These are phyloP conservation scores for Nycticorax nycticorax DNA, from an alignment of 2,113 vertebrate genomes.

Conservation along the genomic window DNA sequence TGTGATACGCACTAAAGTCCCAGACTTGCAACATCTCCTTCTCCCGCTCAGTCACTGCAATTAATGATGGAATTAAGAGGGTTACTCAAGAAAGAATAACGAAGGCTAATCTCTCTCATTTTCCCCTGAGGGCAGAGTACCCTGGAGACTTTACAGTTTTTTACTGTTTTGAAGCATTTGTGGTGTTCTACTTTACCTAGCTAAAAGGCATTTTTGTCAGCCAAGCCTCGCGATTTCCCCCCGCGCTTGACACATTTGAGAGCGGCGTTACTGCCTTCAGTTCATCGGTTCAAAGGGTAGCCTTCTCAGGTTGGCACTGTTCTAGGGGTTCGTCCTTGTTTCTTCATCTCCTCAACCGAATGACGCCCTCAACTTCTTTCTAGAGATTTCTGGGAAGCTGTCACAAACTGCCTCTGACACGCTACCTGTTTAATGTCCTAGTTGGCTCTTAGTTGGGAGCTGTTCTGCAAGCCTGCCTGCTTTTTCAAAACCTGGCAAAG, in stretches of 20 bases:
- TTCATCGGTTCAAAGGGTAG: background rate
- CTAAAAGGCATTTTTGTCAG: background rate
- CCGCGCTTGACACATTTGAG: background rate
- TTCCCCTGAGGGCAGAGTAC: background rate
- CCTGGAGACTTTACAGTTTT: background rate
- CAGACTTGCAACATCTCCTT: background rate
- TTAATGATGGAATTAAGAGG: background rate
- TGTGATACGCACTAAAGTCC: background rate
- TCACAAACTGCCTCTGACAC: background rate
- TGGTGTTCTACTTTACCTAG: background rate
- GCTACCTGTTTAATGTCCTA: background rate
- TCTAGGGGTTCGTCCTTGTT: background rate
- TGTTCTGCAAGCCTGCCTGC: background rate
- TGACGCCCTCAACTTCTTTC: background rate
- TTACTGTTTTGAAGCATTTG: background rate
- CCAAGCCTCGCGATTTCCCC: background rate
- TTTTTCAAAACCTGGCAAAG: background rate
- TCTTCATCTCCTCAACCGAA: background rate
- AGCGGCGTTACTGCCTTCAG: background rate
- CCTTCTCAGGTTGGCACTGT: background rate
- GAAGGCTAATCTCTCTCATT: background rate
- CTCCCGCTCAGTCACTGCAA: background rate
- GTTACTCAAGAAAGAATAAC: background rate
- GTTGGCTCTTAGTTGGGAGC: background rate
- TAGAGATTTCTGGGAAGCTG: background rate